Conservation (phyloP, 2,797 vertebrate species). For the Pantherophis vulpinus region DNA sequence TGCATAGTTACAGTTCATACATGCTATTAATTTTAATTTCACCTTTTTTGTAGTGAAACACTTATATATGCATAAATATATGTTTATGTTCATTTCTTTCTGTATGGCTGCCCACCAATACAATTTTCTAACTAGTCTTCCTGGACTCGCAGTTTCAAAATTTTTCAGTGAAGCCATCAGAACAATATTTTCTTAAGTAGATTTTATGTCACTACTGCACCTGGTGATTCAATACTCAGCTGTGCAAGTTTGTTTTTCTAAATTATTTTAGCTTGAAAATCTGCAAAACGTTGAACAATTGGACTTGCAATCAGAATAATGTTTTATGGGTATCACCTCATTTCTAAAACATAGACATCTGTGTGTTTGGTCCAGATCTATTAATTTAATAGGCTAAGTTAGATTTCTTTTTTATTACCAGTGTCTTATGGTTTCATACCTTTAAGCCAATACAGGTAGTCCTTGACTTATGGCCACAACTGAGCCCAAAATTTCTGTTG, state of each 20-base stretch:
- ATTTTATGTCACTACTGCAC: not conserved
- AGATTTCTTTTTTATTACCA: not conserved
- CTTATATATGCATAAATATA: not conserved
- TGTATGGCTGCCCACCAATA: not conserved
- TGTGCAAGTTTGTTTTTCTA: not conserved
- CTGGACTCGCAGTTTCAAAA: not conserved
- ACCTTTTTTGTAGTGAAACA: not conserved
- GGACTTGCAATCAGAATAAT: not conserved
- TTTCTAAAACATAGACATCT: not conserved
- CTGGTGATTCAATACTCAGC: not conserved
- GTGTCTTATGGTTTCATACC: not conserved
- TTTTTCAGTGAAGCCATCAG: not conserved
- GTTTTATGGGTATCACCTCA: not conserved
- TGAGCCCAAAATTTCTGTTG: not conserved
- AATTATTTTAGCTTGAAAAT: not conserved
- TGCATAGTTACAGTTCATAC: not conserved
- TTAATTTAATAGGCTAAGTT: not conserved
- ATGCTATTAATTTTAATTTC: not conserved
- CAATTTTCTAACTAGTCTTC: not conserved
- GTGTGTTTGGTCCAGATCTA: not conserved
- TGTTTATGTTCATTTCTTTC: not conserved
- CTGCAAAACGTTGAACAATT: not conserved
- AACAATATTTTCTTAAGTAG: not conserved
- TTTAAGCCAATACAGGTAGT: not conserved
- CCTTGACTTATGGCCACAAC: not conserved